Evolutionary conservation across 2,888 invertebrate genomes (phyloP).

Genomic region (Orthonevra nobilis): DNA sequence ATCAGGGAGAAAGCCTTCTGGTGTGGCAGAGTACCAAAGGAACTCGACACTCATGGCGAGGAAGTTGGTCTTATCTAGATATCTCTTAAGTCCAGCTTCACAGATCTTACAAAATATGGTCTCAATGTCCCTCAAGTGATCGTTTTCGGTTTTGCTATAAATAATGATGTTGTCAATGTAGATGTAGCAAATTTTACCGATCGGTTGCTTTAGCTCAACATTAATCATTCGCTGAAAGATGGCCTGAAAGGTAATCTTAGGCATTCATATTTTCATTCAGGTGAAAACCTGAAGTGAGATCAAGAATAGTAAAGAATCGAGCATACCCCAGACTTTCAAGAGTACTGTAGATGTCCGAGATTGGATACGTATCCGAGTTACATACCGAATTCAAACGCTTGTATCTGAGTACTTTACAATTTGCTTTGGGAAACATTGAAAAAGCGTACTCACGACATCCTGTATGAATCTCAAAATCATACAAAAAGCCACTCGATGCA

Average conservation of each 20-base stretch:
- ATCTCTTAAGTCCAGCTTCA: constrained; percentile 39
- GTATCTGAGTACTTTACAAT: no score
- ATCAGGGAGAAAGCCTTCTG: constrained; percentile 50
- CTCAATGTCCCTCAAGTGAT: constrained; percentile 43
- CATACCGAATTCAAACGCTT: constrained; percentile 20
- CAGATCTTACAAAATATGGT: constrained; percentile 32
- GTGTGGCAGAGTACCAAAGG: constrained; percentile 43
- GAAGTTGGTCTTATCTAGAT: constrained; percentile 56
- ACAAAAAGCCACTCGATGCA: constrained; percentile 11
- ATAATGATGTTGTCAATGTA: constrained; percentile 70
- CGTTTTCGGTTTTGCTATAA: constrained; percentile 32
- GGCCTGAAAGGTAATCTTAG: not conserved
- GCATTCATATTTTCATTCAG: no score
- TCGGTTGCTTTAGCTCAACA: constrained; percentile 40
- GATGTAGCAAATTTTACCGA: constrained; percentile 60
- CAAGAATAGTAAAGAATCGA: no score
- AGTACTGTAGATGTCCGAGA: constrained; percentile 62
- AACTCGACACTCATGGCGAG: constrained; percentile 55
- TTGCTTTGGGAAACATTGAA: no score
- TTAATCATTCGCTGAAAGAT: constrained; percentile 70
- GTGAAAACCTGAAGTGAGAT: no score
- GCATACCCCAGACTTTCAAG: constrained; percentile 64
- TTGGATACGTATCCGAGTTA: constrained; percentile 62
- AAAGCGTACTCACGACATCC: no score
- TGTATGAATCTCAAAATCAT: constrained; percentile 13